A percentile compares a stretch with the other conserved stretches of the same genome.
Conservation (phyloP, 2,888 invertebrate genomes). For the Eupithecia vulgata region DNA sequence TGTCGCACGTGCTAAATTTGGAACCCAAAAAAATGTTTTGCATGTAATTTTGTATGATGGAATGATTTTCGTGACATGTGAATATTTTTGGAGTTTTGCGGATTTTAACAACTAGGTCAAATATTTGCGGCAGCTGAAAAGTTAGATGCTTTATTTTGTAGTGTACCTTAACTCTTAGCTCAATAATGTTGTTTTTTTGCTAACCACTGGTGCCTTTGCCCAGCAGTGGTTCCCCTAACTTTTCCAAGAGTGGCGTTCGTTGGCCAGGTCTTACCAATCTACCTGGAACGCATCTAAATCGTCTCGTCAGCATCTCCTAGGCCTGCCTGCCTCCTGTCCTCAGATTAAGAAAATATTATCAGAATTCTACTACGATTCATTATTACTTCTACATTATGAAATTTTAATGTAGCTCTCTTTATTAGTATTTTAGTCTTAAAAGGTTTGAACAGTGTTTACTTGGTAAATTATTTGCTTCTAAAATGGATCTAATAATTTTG, state of each 20-base stretch:
- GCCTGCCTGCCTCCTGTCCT: too few relatives aligned
- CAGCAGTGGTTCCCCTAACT: too few relatives aligned
- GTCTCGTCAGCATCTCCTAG: too few relatives aligned
- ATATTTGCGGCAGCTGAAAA: not conserved
- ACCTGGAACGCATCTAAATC: too few relatives aligned
- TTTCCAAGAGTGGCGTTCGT: too few relatives aligned
- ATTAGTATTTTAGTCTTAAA: not conserved
- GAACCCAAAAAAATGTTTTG: constrained; percentile 32
- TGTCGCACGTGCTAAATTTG: constrained; percentile 61
- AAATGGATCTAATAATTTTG: not conserved
- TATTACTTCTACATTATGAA: not conserved
- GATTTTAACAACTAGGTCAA: not conserved
- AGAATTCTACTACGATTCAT: not conserved
- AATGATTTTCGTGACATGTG: constrained; percentile 9
- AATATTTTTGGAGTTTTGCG: not conserved
- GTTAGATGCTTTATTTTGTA: not conserved
- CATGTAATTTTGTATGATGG: constrained; percentile 25
- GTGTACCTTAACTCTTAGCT: not conserved
- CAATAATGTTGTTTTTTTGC: too few relatives aligned
- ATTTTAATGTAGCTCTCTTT: not conserved
- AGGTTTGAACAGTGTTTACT: not conserved
- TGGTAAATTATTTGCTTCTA: not conserved
- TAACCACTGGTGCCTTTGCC: too few relatives aligned
- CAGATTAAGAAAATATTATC: not conserved
- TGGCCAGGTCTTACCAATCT: too few relatives aligned